Conservation (phyloP, 2,888 invertebrate genomes). For the Anaspis maculata region DNA sequence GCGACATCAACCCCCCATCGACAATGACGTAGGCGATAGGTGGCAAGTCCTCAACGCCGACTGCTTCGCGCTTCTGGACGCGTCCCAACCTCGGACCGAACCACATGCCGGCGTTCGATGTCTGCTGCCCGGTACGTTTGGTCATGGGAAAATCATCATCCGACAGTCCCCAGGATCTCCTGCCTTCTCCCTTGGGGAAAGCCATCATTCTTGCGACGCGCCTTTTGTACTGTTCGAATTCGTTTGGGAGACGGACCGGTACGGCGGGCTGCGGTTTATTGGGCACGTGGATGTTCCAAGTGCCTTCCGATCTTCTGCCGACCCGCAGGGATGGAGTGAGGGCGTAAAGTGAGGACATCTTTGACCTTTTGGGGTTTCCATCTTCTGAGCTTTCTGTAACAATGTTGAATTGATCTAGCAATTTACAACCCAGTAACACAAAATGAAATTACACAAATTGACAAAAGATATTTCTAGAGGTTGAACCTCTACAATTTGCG, state of each 20-base stretch:
- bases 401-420: too few species aligned
- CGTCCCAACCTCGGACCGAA: constrained; percentile 21
- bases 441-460: too few species aligned
- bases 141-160: constrained; percentile 9
- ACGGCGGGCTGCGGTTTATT: not conserved
- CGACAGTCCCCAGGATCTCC: constrained; percentile 7
- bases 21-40: constrained; percentile 14
- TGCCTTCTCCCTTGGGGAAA: too few species aligned
- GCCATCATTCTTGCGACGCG: too few species aligned
- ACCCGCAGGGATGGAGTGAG: constrained; percentile 9
- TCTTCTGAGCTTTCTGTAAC: too few species aligned
- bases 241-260: not conserved
- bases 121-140: constrained; percentile 31
- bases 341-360: constrained; percentile 6
- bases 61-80: constrained; percentile 11
- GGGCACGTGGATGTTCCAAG: constrained; percentile 4
- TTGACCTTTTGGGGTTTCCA: constrained; percentile 11
- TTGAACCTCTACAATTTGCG: too few species aligned
- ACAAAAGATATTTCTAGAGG: too few species aligned
- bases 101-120: constrained; percentile 41
- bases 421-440: too few species aligned
- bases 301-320: constrained; percentile 8
- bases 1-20: constrained; percentile 5
- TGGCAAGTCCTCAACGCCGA: constrained; percentile 5
- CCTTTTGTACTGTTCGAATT: not conserved